Conservation (phyloP, 2,888 invertebrate genomes). For the Leucophora obtusa region DNA sequence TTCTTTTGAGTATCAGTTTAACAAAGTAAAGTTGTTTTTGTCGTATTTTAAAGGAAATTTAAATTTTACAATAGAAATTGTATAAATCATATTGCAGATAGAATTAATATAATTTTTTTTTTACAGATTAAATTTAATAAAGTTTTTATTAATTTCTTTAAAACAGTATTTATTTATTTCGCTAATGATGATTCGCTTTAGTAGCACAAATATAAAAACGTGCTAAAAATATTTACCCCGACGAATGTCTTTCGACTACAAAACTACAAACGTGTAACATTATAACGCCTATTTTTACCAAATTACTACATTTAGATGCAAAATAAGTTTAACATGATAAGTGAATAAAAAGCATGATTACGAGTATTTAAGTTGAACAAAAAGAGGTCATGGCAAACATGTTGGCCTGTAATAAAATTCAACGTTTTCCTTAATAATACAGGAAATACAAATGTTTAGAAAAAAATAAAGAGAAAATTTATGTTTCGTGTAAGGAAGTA, state of each 20-base stretch:
- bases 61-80: neutral
- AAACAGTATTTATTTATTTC: too few species aligned
- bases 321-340: neutral
- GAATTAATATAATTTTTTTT: neutral
- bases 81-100: neutral
- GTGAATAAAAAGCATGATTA: neutral
- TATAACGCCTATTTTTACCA: too few species aligned
- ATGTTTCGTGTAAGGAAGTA: constrained; percentile 2
- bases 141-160: too few species aligned
- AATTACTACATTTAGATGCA: neutral
- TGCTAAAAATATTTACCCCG: too few species aligned
- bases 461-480: neutral
- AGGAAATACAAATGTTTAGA: constrained; percentile 7
- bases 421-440: neutral
- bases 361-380: neutral
- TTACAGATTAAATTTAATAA: too few species aligned
- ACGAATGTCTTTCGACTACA: too few species aligned
- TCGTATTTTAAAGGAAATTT: constrained; percentile 8
- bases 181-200: too few species aligned
- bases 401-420: neutral
- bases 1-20: constrained; percentile 44
- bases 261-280: too few species aligned
- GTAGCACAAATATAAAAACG: too few species aligned
- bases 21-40: constrained; percentile 48
- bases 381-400: too few species aligned